These are phyloP conservation scores for Spodoptera litura DNA, from an alignment of 1,140 invertebrate species.

Conservation along the genomic window DNA sequence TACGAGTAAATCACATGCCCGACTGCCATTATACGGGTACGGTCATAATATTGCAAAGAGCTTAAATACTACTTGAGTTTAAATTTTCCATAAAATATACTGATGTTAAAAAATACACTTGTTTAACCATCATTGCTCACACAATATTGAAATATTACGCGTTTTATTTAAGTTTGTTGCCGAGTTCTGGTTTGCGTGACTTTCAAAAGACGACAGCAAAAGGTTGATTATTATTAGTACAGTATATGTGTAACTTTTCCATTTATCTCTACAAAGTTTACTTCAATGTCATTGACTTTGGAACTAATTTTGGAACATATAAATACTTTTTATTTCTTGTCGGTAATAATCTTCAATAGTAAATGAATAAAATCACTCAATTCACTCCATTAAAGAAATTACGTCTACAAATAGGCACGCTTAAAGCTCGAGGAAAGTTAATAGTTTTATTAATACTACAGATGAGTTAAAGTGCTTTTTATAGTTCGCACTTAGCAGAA, in stretches of 20 bases:
- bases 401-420: background rate
- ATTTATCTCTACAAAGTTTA: background rate
- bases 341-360: too few relatives aligned
- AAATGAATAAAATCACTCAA: too few relatives aligned
- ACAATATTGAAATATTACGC: background rate
- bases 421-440: background rate
- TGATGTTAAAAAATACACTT: too few relatives aligned
- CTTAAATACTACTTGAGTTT: too few relatives aligned
- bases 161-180: background rate
- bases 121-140: background rate
- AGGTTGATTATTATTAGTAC: background rate
- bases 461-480: conserved; percentile 30
- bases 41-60: too few relatives aligned
- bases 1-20: background rate
- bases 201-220: background rate
- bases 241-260: background rate
- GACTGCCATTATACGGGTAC: too few relatives aligned
- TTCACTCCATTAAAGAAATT: background rate
- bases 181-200: background rate
- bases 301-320: too few relatives aligned
- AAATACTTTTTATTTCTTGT: too few relatives aligned
- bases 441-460: background rate
- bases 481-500: conserved; percentile 14
- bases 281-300: too few relatives aligned
- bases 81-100: too few relatives aligned